phyloP scores from a whole-genome alignment of 2,888 invertebrate species.

The Dinocampus coccinellae region DNA sequence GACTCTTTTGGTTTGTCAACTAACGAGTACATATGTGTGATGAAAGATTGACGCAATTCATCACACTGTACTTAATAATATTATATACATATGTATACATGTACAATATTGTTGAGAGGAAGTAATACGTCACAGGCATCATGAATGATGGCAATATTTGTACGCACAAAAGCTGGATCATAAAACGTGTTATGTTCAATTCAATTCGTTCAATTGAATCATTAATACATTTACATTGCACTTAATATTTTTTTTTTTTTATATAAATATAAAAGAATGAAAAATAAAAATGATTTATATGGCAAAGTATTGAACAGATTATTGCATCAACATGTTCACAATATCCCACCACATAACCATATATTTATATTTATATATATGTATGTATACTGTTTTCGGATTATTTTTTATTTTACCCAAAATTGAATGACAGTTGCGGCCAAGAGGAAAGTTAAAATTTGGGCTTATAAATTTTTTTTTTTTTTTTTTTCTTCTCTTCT shows the following conservation, averaged over 20 bases:
- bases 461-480: slow-evolving; percentile 43
- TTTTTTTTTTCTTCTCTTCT: no score
- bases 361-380: not conserved
- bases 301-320: not conserved
- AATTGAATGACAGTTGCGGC: slow-evolving; percentile 14
- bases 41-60: slow-evolving; percentile 13
- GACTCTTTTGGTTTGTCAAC: slow-evolving; percentile 11
- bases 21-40: not conserved
- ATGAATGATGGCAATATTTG: slow-evolving; percentile 66
- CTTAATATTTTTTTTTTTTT: not conserved
- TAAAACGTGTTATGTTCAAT: slow-evolving; percentile 65
- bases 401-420: not conserved
- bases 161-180: slow-evolving; percentile 67
- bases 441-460: slow-evolving; percentile 31
- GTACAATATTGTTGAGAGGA: slow-evolving; percentile 8
- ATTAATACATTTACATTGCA: not conserved
- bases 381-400: slow-evolving; percentile 9
- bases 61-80: not conserved
- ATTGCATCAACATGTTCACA: not conserved
- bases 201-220: slow-evolving; percentile 64
- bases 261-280: not conserved
- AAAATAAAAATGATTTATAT: not conserved
- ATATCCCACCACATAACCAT: not conserved
- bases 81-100: not conserved
- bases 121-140: slow-evolving; percentile 27